Conservation (phyloP, 2,888 invertebrate species). For the Napeogenes sylphis region DNA sequence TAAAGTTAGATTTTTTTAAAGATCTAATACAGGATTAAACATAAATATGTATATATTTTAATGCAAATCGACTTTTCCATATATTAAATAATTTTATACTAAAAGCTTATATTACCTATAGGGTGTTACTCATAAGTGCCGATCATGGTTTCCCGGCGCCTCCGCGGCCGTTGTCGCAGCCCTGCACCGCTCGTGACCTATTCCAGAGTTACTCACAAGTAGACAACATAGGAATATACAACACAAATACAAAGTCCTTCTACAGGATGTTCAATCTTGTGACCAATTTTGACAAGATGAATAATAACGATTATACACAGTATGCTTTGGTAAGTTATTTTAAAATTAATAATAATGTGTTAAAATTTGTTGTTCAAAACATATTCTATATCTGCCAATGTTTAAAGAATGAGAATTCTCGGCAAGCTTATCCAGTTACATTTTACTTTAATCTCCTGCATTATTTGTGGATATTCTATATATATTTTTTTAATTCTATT, state of each 20-base stretch:
- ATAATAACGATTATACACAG: conserved; percentile 80
- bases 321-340: conserved; percentile 81
- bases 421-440: too few relatives aligned
- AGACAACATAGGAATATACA: conserved; percentile 57
- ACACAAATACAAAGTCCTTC: conserved; percentile 67
- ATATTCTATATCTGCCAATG: too few relatives aligned
- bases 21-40: too few relatives aligned
- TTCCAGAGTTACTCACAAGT: conserved; percentile 55
- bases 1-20: too few relatives aligned
- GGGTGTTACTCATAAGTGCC: conserved; percentile 78
- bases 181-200: conserved; percentile 47
- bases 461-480: too few relatives aligned
- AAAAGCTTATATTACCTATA: conserved; percentile 32
- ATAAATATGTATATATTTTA: too few relatives aligned
- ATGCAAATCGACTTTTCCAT: not conserved
- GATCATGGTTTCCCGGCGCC: conserved; percentile 54
- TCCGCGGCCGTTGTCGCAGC: conserved; percentile 29
- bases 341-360: not conserved
- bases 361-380: too few relatives aligned
- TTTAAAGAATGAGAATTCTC: too few relatives aligned
- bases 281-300: conserved; percentile 84
- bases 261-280: conserved; percentile 83
- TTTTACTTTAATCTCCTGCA: too few relatives aligned
- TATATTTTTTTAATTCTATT: too few relatives aligned
- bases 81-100: not conserved